A percentile compares a stretch with the other conserved stretches of the same genome.
These are phyloP conservation scores for Phallusia fumigata DNA, from an alignment of 23 tunicate genomes.

Conservation along the genomic window DNA sequence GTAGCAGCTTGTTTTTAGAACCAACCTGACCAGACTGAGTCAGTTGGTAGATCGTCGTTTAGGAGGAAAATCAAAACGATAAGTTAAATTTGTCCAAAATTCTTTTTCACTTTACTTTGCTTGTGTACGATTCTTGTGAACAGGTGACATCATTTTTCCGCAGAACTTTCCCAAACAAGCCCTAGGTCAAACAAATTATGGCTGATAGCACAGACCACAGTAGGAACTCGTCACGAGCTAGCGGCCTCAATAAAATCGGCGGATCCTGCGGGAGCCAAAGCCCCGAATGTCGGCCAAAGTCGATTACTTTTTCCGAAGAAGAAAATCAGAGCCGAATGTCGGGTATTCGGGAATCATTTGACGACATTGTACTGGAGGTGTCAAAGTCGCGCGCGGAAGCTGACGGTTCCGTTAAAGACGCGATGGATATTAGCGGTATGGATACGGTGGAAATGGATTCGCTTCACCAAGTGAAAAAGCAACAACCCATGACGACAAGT, in stretches of 20 bases:
- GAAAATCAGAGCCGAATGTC: not conserved
- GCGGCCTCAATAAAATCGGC: not conserved
- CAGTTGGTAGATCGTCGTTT: too few species aligned
- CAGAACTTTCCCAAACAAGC: too few species aligned
- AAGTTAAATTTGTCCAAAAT: too few species aligned
- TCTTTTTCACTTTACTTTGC: too few species aligned
- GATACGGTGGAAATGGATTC: constrained; percentile 43
- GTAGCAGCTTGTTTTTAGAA: too few species aligned
- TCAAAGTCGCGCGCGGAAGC: constrained; percentile 7
- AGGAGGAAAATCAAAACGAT: too few species aligned
- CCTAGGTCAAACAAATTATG: not conserved
- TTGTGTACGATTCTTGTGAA: too few species aligned
- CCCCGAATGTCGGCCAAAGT: constrained; percentile 12
- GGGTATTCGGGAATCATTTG: constrained; percentile 7
- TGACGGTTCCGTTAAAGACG: constrained; percentile 26
- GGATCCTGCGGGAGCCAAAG: not conserved
- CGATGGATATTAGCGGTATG: constrained; percentile 34
- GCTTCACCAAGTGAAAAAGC: constrained; percentile 22
- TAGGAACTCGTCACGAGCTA: not conserved
- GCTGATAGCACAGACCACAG: not conserved
- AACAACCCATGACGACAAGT: constrained; percentile 40
- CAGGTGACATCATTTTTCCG: too few species aligned
- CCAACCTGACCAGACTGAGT: too few species aligned
- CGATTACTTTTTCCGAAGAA: not conserved
- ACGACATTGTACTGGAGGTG: constrained; percentile 12